Evolutionary conservation across 2,797 vertebrate species (phyloP).

Genomic region (Hipposideros larvatus): DNA sequence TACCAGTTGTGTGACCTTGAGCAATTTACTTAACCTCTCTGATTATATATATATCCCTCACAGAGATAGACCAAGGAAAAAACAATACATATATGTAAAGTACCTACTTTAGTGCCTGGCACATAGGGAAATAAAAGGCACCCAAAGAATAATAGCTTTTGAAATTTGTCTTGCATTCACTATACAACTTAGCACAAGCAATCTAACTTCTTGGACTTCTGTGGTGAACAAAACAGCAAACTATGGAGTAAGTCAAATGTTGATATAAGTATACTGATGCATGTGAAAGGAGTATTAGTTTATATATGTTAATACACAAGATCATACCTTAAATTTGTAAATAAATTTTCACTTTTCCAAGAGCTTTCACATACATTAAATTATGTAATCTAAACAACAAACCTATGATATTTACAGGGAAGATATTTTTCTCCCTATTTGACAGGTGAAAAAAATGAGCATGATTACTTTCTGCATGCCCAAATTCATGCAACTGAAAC

Average conservation of each 20-base stretch:
- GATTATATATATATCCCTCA: neutral
- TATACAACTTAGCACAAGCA: conserved; percentile 33
- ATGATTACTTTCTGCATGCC: neutral
- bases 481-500: neutral
- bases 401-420: neutral
- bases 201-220: neutral
- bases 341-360: conserved; percentile 32
- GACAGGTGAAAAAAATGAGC: neutral
- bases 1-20: conserved; percentile 40
- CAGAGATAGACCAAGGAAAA: neutral
- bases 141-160: neutral
- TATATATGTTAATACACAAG: neutral
- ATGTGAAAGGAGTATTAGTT: neutral
- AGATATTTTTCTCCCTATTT: neutral
- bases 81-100: neutral
- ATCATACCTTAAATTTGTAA: neutral
- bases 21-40: conserved; percentile 39
- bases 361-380: neutral
- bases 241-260: neutral
- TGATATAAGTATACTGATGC: neutral
- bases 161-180: neutral
- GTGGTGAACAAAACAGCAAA: neutral
- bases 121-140: neutral
- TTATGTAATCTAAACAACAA: neutral
- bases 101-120: neutral